Percentiles rank a stretch among this genome's conserved stretches.
Evolutionary conservation across 2,888 invertebrate species (phyloP).

Genomic region (Tipula vernalis): DNA sequence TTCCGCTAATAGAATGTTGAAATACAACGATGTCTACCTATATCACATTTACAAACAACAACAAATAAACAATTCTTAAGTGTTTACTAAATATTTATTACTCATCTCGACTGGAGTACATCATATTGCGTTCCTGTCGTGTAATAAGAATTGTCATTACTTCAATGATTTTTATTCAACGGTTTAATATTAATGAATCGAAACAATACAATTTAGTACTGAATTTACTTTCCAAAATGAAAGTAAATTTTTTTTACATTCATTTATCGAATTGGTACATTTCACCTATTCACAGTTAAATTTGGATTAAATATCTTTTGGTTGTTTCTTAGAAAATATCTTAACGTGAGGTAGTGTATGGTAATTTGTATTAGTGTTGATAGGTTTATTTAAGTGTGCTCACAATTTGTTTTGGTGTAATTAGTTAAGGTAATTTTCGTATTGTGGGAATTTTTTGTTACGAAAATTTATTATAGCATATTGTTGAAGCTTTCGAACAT

Average conservation of each 20-base stretch:
- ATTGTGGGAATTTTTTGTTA: neutral
- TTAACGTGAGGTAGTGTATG: neutral
- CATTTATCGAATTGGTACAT: neutral
- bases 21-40: neutral
- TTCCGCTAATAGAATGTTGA: neutral
- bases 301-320: neutral
- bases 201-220: neutral
- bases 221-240: neutral
- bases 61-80: no score
- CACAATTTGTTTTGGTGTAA: neutral
- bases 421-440: neutral
- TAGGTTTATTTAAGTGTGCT: neutral
- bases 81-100: no score
- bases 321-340: neutral
- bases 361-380: neutral
- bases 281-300: neutral
- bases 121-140: neutral
- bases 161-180: neutral
- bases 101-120: no score
- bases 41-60: no score
- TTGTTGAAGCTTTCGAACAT: neutral
- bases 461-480: neutral
- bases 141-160: neutral
- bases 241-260: neutral
- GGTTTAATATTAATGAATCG: neutral